phyloP scores from a whole-genome alignment of 2,888 invertebrate species.

The Apamea monoglypha region DNA sequence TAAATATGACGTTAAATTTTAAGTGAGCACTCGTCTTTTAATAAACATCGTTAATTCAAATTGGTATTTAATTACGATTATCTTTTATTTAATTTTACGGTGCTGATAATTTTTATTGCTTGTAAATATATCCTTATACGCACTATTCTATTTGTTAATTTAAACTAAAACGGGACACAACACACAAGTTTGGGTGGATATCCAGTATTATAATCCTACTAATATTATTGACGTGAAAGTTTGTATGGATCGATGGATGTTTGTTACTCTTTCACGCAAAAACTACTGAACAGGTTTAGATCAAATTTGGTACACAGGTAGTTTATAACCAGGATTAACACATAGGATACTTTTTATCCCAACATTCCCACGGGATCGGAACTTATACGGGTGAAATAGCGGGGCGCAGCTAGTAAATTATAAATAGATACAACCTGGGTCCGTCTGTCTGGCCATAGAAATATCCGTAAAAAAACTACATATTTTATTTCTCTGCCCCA shows the following conservation, averaged over 20 bases:
- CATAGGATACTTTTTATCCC: no score
- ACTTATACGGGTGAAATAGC: no score
- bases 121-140: slow-evolving; percentile 5
- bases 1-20: slow-evolving; percentile 42
- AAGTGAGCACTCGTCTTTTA: slow-evolving; percentile 36
- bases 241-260: no score
- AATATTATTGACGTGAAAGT: no score
- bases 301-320: no score
- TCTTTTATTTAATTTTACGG: slow-evolving; percentile 44
- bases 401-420: no score
- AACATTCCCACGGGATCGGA: no score
- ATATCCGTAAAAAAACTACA: neutral
- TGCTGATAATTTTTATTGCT: slow-evolving; percentile 30
- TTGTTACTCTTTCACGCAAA: no score
- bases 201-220: neutral
- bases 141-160: neutral
- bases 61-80: slow-evolving; percentile 29
- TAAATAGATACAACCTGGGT: neutral
- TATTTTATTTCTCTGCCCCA: neutral
- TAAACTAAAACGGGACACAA: neutral
- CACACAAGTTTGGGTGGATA: neutral
- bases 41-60: slow-evolving; percentile 53
- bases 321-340: no score
- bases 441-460: neutral
- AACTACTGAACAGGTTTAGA: no score